A percentile compares a stretch with the other conserved stretches of the same genome.
phyloP scores from a whole-genome alignment of 1,140 invertebrate species.

The Mycetomoellerius zeteki region DNA sequence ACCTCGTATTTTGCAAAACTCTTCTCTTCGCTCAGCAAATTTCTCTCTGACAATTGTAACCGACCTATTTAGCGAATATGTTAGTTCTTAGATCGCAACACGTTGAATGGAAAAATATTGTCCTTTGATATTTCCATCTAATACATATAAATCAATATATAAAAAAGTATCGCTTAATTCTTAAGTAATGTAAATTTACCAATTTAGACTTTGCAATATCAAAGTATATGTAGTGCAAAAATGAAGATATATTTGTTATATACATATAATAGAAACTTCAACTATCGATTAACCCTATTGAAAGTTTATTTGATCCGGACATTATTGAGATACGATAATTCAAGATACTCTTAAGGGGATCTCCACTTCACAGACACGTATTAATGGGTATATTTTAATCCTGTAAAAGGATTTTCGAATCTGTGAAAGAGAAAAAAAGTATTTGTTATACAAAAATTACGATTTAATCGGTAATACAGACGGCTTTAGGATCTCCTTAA shows the following conservation, averaged over 20 bases:
- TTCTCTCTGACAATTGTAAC: constrained; percentile 15
- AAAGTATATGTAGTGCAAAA: background rate
- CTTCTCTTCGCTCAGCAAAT: constrained; percentile 68
- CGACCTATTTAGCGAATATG: constrained; percentile 4
- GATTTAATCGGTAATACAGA: too few relatives aligned
- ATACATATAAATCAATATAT: background rate
- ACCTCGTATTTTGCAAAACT: constrained; percentile 81
- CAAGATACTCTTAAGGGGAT: background rate
- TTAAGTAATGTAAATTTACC: background rate
- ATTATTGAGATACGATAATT: background rate
- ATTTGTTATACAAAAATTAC: too few relatives aligned
- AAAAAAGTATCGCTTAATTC: background rate
- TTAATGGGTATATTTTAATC: too few relatives aligned
- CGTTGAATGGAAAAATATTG: background rate
- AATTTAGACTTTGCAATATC: background rate
- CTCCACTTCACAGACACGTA: too few relatives aligned
- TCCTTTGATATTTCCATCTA: background rate
- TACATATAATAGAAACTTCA: background rate
- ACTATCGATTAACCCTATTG: background rate
- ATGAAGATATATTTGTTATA: background rate
- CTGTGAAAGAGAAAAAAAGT: too few relatives aligned
- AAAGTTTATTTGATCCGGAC: background rate
- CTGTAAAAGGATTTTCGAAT: too few relatives aligned
- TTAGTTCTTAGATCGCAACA: background rate
- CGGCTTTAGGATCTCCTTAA: too few relatives aligned